These are phyloP conservation scores for Lamellibrachia satsuma DNA, from an alignment of 2,888 invertebrate genomes.

Conservation along the genomic window DNA sequence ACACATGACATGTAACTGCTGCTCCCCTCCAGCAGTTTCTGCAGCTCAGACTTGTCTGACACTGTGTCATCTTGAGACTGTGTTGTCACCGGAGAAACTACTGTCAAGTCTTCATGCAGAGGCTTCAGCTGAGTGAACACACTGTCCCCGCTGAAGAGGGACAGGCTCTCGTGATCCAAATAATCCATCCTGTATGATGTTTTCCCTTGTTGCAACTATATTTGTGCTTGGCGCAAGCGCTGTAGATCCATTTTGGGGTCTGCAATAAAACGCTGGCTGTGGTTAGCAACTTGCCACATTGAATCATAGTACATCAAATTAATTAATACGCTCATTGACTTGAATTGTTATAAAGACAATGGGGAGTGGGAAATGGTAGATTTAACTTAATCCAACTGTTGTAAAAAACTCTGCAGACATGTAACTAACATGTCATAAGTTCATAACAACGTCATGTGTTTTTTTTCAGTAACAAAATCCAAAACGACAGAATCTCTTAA, in stretches of 20 bases:
- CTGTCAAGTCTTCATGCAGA: neutral
- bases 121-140: neutral
- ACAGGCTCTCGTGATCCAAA: neutral
- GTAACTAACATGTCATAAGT: too few species aligned
- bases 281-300: neutral
- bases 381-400: too few species aligned
- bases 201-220: neutral
- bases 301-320: neutral
- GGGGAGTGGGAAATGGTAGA: too few species aligned
- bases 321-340: too few species aligned
- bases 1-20: neutral
- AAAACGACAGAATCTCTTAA: too few species aligned
- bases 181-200: constrained; percentile 6
- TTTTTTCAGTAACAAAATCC: too few species aligned
- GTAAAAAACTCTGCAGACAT: too few species aligned
- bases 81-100: neutral
- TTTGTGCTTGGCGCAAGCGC: neutral
- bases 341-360: too few species aligned
- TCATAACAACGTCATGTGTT: too few species aligned
- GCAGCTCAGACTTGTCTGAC: constrained; percentile 17
- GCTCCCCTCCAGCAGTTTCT: neutral
- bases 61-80: neutral
- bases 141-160: constrained; percentile 13
- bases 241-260: constrained; percentile 5
- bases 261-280: neutral